These are phyloP conservation scores for Pseudopleuronectes americanus DNA, from an alignment of 2,797 vertebrate species.

Conservation along the genomic window DNA sequence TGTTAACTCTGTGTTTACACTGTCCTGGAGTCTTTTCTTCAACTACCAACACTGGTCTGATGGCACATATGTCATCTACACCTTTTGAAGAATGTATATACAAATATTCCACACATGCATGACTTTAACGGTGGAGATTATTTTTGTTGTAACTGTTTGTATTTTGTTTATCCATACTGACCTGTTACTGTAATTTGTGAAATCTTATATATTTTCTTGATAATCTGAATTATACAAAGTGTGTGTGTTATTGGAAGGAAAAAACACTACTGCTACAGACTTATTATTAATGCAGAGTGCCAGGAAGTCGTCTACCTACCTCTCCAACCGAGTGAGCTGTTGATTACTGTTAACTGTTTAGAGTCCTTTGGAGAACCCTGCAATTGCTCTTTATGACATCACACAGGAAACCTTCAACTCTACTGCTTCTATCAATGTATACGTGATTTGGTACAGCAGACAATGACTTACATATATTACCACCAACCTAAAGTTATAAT, in stretches of 20 bases:
- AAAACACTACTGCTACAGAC: slow-evolving; percentile 65
- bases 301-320: slow-evolving; percentile 76
- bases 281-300: slow-evolving; percentile 58
- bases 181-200: slow-evolving; percentile 73
- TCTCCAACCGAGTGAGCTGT: slow-evolving; percentile 73
- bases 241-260: slow-evolving; percentile 50
- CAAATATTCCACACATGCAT: slow-evolving; percentile 75
- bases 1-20: slow-evolving; percentile 47
- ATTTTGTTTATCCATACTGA: slow-evolving; percentile 54
- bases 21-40: slow-evolving; percentile 43
- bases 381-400: slow-evolving; percentile 31
- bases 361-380: slow-evolving; percentile 44
- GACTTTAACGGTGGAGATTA: slow-evolving; percentile 50
- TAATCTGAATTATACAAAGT: slow-evolving; percentile 62
- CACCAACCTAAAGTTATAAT: slow-evolving; percentile 4
- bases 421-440: slow-evolving; percentile 26
- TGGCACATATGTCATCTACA: slow-evolving; percentile 68
- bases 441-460: slow-evolving; percentile 20
- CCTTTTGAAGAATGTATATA: slow-evolving; percentile 73
- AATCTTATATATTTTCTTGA: slow-evolving; percentile 50
- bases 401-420: slow-evolving; percentile 25
- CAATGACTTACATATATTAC: not conserved
- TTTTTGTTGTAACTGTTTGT: slow-evolving; percentile 62
- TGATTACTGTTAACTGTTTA: slow-evolving; percentile 49
- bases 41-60: slow-evolving; percentile 76